Base-by-base conservation (phyloP, 30 jellyfish, hydroid and myxozoan genomes). In the Pelagia noctiluca region DNA sequence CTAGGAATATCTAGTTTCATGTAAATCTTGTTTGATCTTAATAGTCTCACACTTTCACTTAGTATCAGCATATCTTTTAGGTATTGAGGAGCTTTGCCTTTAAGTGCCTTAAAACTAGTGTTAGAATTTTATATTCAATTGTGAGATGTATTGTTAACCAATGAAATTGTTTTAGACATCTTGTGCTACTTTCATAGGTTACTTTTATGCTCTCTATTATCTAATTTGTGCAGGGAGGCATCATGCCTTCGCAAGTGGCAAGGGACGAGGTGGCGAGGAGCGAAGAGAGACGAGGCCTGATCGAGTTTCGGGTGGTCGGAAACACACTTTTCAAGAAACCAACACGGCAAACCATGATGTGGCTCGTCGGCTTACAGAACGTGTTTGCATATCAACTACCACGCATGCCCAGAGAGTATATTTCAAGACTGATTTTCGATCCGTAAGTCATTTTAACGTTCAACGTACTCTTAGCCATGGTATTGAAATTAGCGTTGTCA, bases 241-340 rank as follows among this genome's bases (percentile, higher is more conserved):
- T 93, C 28, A 78, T 76, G 47, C 98, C 97, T 10, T 82, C 98
- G 4, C 98, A 93, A 78, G 87, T 95, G 5, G 98, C 98, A 7
- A 73, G 98, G 24, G 98, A 93, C 50, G 98, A 93, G 52, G 88
- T 97, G 3, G 98, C 98, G 0, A 82, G 98, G 16, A 93, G 98
- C 68, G 98, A 93, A 47, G 98, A 93, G 71, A 60, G 98, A 23
- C 62, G 98, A 36, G 98, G 98, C n/a, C 67, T 93, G 0, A 93
- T 93, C 21, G 98, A 93, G 54, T 93, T 93, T 35, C 98, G 87
- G 36, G 98, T 93, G 28, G 85, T 93, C 46, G 98, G 98, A 1
- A 93, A 93, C 49, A 76, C 98, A 18, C 81, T 93, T 69, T 76
- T 89, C 36, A 64, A 70, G 72, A 93, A 93, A 34, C 98, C 98